Conservation (phyloP, 2,888 invertebrate genomes). For the Andrena hattorfiana region DNA sequence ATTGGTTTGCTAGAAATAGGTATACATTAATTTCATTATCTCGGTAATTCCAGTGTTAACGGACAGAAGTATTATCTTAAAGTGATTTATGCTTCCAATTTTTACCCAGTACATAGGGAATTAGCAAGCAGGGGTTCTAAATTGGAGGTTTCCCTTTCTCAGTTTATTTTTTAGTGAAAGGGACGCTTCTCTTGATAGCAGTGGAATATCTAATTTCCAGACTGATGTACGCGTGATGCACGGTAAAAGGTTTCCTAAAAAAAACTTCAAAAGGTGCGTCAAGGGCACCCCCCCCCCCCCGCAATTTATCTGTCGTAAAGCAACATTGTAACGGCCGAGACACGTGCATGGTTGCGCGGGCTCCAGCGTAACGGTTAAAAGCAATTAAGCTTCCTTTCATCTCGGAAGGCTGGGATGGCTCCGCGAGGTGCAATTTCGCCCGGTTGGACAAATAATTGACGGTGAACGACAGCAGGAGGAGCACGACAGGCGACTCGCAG, state of each 20-base stretch:
- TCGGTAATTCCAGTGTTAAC: no score
- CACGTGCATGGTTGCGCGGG: slow-evolving; percentile 49
- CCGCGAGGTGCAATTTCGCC: slow-evolving; percentile 65
- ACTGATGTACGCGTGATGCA: slow-evolving; percentile 20
- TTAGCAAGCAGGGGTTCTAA: background rate
- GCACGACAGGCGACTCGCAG: slow-evolving; percentile 62
- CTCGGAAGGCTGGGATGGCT: slow-evolving; percentile 51
- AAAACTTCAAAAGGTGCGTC: slow-evolving; percentile 27
- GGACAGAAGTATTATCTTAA: no score
- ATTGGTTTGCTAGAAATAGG: no score
- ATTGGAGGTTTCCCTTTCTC: background rate
- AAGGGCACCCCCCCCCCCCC: slow-evolving; percentile 48
- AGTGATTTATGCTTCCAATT: no score
- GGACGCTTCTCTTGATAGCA: slow-evolving; percentile 2
- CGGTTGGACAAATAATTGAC: slow-evolving; percentile 68
- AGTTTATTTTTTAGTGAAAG: slow-evolving; percentile 6
- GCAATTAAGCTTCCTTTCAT: slow-evolving; percentile 70
- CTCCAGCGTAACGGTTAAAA: slow-evolving; percentile 63
- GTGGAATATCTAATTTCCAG: no score
- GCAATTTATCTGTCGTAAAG: slow-evolving; percentile 64
- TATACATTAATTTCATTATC: no score
- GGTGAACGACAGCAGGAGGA: slow-evolving; percentile 43
- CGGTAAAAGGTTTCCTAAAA: slow-evolving; percentile 45
- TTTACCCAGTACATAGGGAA: background rate
- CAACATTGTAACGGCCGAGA: slow-evolving; percentile 52